Evolutionary conservation across 2,888 invertebrate species (phyloP), one percentile per base, ranked within the genome.

Genomic region (Agriopis marginaria): DNA sequence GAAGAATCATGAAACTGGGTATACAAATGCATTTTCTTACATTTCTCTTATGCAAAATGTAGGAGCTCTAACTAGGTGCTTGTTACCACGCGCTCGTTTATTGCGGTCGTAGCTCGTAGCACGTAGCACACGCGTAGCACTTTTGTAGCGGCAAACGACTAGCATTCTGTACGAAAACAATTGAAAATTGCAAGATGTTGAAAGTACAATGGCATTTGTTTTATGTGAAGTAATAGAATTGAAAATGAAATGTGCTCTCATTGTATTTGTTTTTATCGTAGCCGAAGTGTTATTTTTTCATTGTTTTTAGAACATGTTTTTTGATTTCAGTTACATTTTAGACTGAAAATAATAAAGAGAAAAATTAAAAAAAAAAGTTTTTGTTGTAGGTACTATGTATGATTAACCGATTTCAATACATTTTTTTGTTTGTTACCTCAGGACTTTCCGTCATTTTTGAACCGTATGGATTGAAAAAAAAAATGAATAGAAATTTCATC

Each of bases 61-160:
- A 61, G 32, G 3, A 60, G 55, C 39, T 40, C 47, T 68, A 53
- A 63, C 53, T 67, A 47, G 58, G 47, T 63, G 47, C 58, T 68
- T 47, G 47, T 58, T 58, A 45, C 62, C 62, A 55, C 17, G 23
- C 63, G 45, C 59, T 23, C 49, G 50, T 54, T 63, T 56, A 60
- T 67, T 70, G 70, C 63, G 60, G 63, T 61, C 66, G 60, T 60
- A 68, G 60, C 55, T 71, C 70, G 42, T 42, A 42, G 42, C 42
- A 70, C 66, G 67, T 70, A 67, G 67, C 71, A 64, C 55, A 61
- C 67, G 61, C 66, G 67, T 71, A 71, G 67, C 66, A 61, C 64
- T 71, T 56, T 67, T 8, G 53, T 63, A 68, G 58, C 51, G 50
- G 11, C 39, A 50, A 62, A 49, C 61, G 63, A 32, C 32, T 53